Evolutionary conservation across 2,113 vertebrate species (phyloP), one percentile per base, ranked within the genome.

Genomic region (Mandrillus leucophaeus): DNA sequence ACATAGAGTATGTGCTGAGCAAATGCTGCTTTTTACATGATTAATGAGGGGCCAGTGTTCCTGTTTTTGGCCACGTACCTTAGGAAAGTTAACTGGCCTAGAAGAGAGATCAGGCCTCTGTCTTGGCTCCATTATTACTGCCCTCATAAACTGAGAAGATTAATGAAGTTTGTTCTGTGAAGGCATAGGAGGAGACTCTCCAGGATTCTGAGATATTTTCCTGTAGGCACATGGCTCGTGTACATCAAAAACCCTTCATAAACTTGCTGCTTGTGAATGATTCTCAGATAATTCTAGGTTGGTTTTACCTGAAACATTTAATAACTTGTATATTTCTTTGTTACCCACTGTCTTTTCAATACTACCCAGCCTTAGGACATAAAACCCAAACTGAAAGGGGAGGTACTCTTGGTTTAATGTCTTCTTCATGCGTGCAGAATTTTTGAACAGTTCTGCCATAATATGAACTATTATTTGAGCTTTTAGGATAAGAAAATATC

Each of bases 401-500:
- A 80, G 4, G 4, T 30, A 52, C 6, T 11, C 30, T 81, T 61
- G 30, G 91, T 96, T 79, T 79, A 52, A 45, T 5, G 27, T 93
- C 23, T 75, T 16, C 48, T 95, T 93, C 52, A 86, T 55, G 80
- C n/a, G 82, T 85, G 27, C 4, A 85, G 50, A 95, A 64, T 50
- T 96, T 90, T 73, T 81, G 48, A 96, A 88, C 8, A 87, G 61
- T 23, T 92, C 30, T 88, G 22, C 48, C n/a, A 79, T 8, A 64
- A 73, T 6, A 48, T 25, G 43, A 82, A n/a, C 79, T 43, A 95
- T 85, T 89, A 40, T 50, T 87, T 97, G 73, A 97, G 87, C 80
- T 97, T 95, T 96, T 93, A 43, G 61, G 75, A 93, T 80, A 83
- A 86, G 95, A 97, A 84, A 87, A 88, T 96, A 90, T 57, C 95